These are phyloP conservation scores for Chrysogorgia sp. DNA, from an alignment of 92 coral and sea anemone species.

Conservation along the genomic window DNA sequence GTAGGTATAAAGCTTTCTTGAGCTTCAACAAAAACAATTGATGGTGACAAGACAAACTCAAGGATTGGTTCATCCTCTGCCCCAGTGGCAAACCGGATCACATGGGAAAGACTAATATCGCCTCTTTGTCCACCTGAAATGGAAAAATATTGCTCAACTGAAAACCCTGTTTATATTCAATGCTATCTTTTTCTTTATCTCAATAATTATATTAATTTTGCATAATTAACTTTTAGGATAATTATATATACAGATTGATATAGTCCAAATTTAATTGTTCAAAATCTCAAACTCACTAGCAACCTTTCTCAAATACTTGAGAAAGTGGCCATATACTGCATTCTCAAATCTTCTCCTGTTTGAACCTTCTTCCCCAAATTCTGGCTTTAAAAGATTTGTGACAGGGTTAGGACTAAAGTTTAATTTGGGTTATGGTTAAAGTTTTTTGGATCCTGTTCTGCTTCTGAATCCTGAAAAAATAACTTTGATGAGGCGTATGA, in stretches of 20 bases:
- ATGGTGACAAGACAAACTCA: slow-evolving; percentile 34
- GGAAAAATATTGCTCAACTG: no score
- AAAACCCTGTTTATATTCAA: no score
- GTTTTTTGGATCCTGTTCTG: slow-evolving; percentile 6
- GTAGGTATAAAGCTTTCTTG: slow-evolving; percentile 39
- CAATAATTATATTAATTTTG: no score
- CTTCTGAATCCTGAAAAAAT: slow-evolving; percentile 30
- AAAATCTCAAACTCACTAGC: slow-evolving; percentile 25
- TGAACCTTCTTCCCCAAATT: slow-evolving; percentile 43
- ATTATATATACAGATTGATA: no score
- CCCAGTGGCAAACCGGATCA: slow-evolving; percentile 28
- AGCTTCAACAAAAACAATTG: slow-evolving; percentile 37
- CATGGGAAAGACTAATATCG: slow-evolving; percentile 28
- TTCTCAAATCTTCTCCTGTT: slow-evolving; percentile 44
- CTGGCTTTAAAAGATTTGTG: slow-evolving; percentile 30
- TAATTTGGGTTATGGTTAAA: background rate
- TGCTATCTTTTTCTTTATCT: no score
- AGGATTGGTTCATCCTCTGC: slow-evolving; percentile 41
- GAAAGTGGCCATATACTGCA: slow-evolving; percentile 36
- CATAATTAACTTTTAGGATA: no score
- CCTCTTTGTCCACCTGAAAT: slow-evolving; percentile 34
- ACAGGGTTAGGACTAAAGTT: slow-evolving; percentile 29
- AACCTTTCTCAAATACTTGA: slow-evolving; percentile 51
- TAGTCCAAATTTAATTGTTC: no score
- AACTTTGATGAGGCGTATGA: no score